phyloP scores from a whole-genome alignment of 2,888 invertebrate species.

The Drosophila gaucha region DNA sequence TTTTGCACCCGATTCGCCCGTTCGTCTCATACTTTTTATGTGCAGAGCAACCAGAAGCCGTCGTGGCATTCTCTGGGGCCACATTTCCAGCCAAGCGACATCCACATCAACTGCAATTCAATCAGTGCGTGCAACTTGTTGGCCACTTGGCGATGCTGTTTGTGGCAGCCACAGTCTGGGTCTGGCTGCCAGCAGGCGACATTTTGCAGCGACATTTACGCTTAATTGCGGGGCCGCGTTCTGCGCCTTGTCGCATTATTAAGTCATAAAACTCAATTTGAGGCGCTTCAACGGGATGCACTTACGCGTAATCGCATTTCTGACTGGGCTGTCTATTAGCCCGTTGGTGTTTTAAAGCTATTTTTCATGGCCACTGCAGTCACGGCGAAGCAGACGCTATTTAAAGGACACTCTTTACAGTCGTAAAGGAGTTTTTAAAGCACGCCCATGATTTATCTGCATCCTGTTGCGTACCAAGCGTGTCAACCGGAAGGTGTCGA shows the following conservation, averaged over 20 bases:
- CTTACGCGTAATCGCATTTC: constrained; percentile 56
- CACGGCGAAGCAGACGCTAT: constrained; percentile 4
- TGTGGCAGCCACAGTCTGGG: constrained; percentile 45
- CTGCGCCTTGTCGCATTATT: constrained; percentile 48
- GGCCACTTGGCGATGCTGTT: constrained; percentile 67
- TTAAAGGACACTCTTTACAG: constrained; percentile 29
- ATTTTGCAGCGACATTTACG: constrained; percentile 22
- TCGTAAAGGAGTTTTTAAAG: constrained; percentile 36
- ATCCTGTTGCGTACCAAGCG: constrained; percentile 63
- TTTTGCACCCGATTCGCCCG: constrained; percentile 30
- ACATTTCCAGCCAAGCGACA: constrained; percentile 25
- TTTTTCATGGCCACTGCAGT: constrained; percentile 27
- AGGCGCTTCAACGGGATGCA: constrained; percentile 61
- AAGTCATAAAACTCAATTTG: constrained; percentile 74
- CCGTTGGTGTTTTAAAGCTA: constrained; percentile 34
- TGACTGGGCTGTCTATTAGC: constrained; percentile 46
- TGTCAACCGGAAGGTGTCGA: constrained; percentile 9
- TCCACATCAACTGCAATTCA: constrained; percentile 64
- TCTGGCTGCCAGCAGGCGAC: constrained; percentile 6
- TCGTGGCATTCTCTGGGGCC: constrained; percentile 11
- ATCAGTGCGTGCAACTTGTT: constrained; percentile 68
- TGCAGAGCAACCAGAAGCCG: constrained; percentile 27
- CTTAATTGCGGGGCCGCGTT: constrained; percentile 35
- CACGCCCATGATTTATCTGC: constrained; percentile 62
- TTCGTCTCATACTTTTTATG: too few relatives aligned